These are phyloP conservation scores for Atta texana DNA, from an alignment of 1,140 invertebrate species.

Conservation along the genomic window DNA sequence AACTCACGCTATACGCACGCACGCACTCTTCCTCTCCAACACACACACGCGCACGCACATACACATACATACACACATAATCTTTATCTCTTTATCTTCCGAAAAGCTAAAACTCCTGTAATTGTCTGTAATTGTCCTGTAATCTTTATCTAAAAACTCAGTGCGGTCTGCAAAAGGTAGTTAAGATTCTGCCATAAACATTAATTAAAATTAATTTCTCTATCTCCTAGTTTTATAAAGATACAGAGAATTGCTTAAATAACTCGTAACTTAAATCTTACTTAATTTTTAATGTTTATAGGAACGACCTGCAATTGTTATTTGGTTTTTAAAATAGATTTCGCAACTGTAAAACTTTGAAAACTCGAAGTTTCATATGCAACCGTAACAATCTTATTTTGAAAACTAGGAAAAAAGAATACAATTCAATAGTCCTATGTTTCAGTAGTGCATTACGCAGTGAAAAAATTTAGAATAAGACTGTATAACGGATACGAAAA, in stretches of 20 bases:
- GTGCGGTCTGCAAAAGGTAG: not conserved
- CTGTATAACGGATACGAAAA: conserved; percentile 81
- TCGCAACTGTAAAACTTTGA: not conserved
- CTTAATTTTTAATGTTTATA: conserved; percentile 34
- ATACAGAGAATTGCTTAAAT: not conserved
- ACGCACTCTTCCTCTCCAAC: too few relatives aligned
- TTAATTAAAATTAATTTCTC: conserved; percentile 18
- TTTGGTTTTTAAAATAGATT: conserved; percentile 15
- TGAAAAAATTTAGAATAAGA: conserved; percentile 79
- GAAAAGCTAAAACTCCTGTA: not conserved
- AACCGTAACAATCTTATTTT: conserved; percentile 38
- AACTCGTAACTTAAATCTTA: conserved; percentile 12
- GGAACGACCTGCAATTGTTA: not conserved
- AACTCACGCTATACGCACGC: not conserved
- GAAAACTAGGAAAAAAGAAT: conserved; percentile 41
- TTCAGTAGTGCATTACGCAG: conserved; percentile 75
- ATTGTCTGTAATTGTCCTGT: too few relatives aligned
- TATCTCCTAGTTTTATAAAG: not conserved
- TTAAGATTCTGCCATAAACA: conserved; percentile 2
- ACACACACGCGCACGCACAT: too few relatives aligned
- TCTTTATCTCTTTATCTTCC: not conserved
- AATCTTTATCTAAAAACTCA: not conserved
- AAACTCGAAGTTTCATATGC: conserved; percentile 36
- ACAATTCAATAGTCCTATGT: conserved; percentile 59
- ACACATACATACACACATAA: not conserved